A percentile compares a stretch with the other conserved stretches of the same genome.
Conservation (phyloP, 2,113 vertebrate species). For the Neoarius graeffei region DNA sequence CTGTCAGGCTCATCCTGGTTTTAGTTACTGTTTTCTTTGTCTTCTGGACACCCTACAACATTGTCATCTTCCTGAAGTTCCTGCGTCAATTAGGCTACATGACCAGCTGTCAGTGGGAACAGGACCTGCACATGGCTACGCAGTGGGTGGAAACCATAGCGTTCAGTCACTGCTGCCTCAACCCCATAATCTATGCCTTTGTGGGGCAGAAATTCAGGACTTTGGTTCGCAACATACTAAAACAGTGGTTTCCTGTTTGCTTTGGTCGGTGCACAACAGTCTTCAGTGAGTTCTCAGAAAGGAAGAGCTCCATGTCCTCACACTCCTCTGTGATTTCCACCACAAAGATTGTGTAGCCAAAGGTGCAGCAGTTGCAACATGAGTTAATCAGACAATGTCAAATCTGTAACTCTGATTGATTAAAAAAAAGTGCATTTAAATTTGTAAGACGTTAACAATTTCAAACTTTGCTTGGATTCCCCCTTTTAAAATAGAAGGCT, state of each 20-base stretch:
- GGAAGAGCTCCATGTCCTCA: conserved; percentile 59
- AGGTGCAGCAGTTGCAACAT: background rate
- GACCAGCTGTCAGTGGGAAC: background rate
- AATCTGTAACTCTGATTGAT: too few relatives aligned
- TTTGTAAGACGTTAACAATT: too few relatives aligned
- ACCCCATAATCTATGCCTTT: too few relatives aligned
- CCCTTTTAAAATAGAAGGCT: background rate
- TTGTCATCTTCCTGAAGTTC: too few relatives aligned
- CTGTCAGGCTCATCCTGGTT: conserved; percentile 76
- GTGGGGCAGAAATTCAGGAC: too few relatives aligned
- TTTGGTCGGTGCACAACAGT: background rate
- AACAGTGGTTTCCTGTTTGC: conserved; percentile 65
- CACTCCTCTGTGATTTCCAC: conserved; percentile 58
- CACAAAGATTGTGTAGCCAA: conserved; percentile 25
- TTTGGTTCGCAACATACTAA: conserved; percentile 54
- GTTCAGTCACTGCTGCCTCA: too few relatives aligned
- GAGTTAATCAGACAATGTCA: background rate
- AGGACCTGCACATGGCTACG: conserved; percentile 42
- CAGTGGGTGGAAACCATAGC: too few relatives aligned
- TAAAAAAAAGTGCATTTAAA: too few relatives aligned
- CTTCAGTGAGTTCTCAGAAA: conserved; percentile 12
- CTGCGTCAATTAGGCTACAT: background rate
- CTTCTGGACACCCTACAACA: conserved; percentile 71
- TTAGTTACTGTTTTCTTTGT: conserved; percentile 78
- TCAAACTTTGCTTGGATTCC: background rate